Percentiles rank a stretch among this genome's conserved stretches.
Conservation (phyloP, 2,888 invertebrate genomes). For the Hypomecis punctinalis region DNA sequence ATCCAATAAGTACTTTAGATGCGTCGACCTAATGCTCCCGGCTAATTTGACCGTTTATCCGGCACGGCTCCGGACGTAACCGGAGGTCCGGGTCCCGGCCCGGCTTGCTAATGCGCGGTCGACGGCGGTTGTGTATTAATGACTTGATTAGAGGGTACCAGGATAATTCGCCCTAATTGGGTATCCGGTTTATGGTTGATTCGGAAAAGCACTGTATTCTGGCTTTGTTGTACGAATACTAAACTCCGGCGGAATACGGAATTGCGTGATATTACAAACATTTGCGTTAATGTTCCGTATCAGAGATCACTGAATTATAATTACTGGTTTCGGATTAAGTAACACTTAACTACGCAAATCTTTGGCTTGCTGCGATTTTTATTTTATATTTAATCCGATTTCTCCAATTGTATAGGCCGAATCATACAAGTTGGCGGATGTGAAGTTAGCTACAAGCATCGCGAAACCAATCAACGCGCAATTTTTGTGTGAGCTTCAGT, state of each 20-base stretch:
- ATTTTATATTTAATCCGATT: too few species aligned
- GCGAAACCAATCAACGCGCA: too few species aligned
- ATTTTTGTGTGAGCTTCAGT: too few species aligned
- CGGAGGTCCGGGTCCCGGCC: slow-evolving; percentile 34
- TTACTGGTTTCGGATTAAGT: too few species aligned
- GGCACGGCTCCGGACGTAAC: slow-evolving; percentile 31
- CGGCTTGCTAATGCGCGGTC: slow-evolving; percentile 43
- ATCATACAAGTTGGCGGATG: too few species aligned
- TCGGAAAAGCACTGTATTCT: slow-evolving; percentile 23
- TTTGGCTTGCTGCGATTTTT: too few species aligned
- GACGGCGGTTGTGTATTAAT: slow-evolving; percentile 45
- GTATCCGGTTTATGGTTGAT: slow-evolving; percentile 40
- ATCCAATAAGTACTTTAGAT: too few species aligned
- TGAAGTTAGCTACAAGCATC: too few species aligned
- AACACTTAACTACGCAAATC: too few species aligned
- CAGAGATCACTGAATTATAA: too few species aligned
- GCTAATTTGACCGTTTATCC: slow-evolving; percentile 44
- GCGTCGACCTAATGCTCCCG: slow-evolving; percentile 30
- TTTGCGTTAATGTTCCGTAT: too few species aligned
- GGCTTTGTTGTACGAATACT: slow-evolving; percentile 20
- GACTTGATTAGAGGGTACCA: slow-evolving; percentile 45
- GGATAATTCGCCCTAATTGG: slow-evolving; percentile 46
- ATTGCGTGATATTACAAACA: background rate
- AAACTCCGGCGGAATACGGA: background rate
- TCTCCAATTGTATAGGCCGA: too few species aligned